Conservation (phyloP, 2,113 vertebrate genomes). For the Piaya cayana region DNA sequence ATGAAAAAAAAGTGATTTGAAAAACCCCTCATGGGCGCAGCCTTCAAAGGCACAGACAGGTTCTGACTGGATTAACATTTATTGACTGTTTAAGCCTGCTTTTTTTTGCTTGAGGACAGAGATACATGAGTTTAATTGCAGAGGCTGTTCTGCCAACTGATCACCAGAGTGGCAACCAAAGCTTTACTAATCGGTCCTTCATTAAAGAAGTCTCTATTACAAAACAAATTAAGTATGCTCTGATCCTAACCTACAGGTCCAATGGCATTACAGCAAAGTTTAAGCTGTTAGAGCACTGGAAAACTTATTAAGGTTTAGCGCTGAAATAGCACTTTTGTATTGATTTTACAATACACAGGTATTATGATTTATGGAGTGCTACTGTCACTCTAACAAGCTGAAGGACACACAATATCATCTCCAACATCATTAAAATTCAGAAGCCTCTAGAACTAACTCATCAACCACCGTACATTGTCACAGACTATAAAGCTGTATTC, state of each 20-base stretch:
- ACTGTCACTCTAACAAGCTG: slow-evolving; percentile 99
- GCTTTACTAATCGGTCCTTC: slow-evolving; percentile 96
- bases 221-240: slow-evolving; percentile 98
- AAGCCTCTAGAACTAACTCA: slow-evolving; percentile 98
- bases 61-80: slow-evolving; percentile 99
- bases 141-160: slow-evolving; percentile 95
- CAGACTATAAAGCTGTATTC: slow-evolving; percentile 71
- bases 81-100: slow-evolving; percentile 95
- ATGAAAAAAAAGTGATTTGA: slow-evolving; percentile 80
- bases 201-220: slow-evolving; percentile 99
- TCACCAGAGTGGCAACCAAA: slow-evolving; percentile 96
- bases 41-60: slow-evolving; percentile 94
- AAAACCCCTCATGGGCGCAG: slow-evolving; percentile 88
- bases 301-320: slow-evolving; percentile 98
- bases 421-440: slow-evolving; percentile 99
- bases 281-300: slow-evolving; percentile 92
- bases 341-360: slow-evolving; percentile 99
- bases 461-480: slow-evolving; percentile 93
- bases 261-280: slow-evolving; percentile 94
- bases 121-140: slow-evolving; percentile 94
- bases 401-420: slow-evolving; percentile 99
- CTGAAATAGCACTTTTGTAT: slow-evolving; percentile 99
- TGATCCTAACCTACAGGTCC: slow-evolving; percentile 94
- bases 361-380: slow-evolving; percentile 99
- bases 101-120: slow-evolving; percentile 92